Percentiles rank a stretch among this genome's conserved stretches.
These are phyloP conservation scores for Achatina immaculata DNA, from an alignment of 1,140 invertebrate genomes.

Conservation along the genomic window DNA sequence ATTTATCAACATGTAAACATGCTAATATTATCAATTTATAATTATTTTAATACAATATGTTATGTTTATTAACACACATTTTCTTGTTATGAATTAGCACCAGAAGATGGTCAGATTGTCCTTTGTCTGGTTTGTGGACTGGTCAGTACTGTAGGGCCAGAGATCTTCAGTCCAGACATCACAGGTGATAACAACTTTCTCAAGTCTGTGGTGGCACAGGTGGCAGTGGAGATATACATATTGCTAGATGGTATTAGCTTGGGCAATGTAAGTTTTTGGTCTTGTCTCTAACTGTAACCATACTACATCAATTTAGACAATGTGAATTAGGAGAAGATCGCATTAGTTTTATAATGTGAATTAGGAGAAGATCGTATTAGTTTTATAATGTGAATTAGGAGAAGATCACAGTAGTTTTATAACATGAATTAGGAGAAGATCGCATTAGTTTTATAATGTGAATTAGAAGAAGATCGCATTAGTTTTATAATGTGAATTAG, in stretches of 20 bases:
- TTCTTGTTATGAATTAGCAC: neutral
- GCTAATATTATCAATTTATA: neutral
- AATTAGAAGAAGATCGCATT: no score
- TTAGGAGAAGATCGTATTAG: no score
- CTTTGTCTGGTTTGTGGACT: conserved; percentile 15
- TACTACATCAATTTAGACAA: neutral
- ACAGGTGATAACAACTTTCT: neutral
- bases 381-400: no score
- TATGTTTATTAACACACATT: neutral
- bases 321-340: no score
- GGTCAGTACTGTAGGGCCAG: conserved; percentile 8
- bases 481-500: no score
- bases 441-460: no score
- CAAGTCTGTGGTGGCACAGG: conserved; percentile 16
- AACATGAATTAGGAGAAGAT: no score
- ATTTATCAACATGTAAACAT: no score
- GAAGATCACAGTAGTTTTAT: no score
- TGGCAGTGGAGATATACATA: conserved; percentile 34
- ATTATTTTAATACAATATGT: neutral
- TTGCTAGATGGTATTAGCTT: conserved; percentile 10
- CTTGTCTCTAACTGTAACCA: neutral
- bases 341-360: no score
- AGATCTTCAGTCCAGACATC: neutral
- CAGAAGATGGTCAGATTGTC: conserved; percentile 25
- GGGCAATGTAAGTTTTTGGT: conserved; percentile 29